These are phyloP conservation scores for Pangasius sanitwongsei DNA, from an alignment of 2,797 vertebrate genomes.

Conservation along the genomic window DNA sequence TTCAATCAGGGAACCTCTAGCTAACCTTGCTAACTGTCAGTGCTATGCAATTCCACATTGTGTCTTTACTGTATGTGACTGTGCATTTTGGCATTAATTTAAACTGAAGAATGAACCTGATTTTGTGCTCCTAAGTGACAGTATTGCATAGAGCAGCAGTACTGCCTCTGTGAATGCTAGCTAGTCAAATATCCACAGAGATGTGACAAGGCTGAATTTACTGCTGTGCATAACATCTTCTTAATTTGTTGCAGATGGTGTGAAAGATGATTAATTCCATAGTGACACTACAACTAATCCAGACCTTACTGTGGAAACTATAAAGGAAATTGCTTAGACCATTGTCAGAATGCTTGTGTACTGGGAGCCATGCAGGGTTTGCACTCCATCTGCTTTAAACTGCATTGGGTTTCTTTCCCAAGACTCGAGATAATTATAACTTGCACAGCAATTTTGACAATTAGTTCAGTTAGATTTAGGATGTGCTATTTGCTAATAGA, in stretches of 20 bases:
- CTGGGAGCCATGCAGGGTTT: not conserved
- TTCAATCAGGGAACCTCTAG: not conserved
- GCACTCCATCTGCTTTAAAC: not conserved
- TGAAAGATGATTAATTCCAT: not conserved
- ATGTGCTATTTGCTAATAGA: not conserved
- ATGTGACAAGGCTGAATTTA: conserved; percentile 2
- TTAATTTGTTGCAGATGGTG: conserved; percentile 5
- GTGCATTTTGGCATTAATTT: not conserved
- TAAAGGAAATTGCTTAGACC: not conserved
- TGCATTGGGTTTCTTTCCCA: not conserved
- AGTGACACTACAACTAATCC: not conserved
- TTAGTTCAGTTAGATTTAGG: not conserved
- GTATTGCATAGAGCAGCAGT: not conserved
- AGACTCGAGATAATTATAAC: not conserved
- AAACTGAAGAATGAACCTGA: not conserved
- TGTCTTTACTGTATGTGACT: not conserved
- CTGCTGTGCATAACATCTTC: not conserved
- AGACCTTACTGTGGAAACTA: not conserved
- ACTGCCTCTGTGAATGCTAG: not conserved
- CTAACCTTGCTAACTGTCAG: not conserved
- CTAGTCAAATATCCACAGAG: conserved; percentile 10
- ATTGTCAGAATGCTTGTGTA: not conserved
- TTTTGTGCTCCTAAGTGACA: not conserved
- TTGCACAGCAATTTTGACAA: not conserved
- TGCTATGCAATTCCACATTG: not conserved